Base-by-base conservation (phyloP, 2,888 invertebrate genomes). In the Macrosoma leucophasiata region DNA sequence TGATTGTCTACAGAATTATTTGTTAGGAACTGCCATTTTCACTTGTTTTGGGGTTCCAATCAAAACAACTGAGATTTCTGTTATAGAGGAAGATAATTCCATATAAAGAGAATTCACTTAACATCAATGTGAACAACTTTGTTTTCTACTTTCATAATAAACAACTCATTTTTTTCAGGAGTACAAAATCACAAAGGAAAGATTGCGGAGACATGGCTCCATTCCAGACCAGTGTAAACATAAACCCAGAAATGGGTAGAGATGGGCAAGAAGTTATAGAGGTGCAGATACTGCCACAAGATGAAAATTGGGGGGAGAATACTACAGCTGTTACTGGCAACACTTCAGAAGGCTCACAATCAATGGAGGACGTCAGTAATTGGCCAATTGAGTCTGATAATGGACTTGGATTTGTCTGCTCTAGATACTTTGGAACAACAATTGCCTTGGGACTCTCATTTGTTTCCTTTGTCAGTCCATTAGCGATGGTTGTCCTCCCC, bases 261-360 rank as follows among this genome's bases (percentile, higher is more conserved):
- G 91, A 94, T 43, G 94, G 94, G 0, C 95, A 95, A 63, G 96
- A 96, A 76, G 93, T 96, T 7, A 96, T 97, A 28, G 97, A 97
- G 82, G 97, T 97, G 19, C 97, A 97, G 82, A 97, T 97, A 48
- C 78, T 97, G 36, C 96, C 96, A 0, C 93, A 97, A 79, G 98
- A 98, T 77, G 98, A 98, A 62, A 97, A 97, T 71, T 98, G 98
- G 98, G 97, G 96, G n/a, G 98, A 98, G 72, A 97, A 96, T 58
- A 97, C 97, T 0, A 98, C 98, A 0, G 97, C 97, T 1, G 92
- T 98, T 17, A 98, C 98, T 0, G 97, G 97, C 6, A 97, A 97
- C 60, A 97, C 97, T 1, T 97, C 96, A 0, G 98, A 97, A 65
- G 95, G 96, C 54, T 97, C 96, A 3, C 94, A 95, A 52, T 97